phyloP scores from a whole-genome alignment of 2,888 invertebrate species.

The Trissoscelio sp. region DNA sequence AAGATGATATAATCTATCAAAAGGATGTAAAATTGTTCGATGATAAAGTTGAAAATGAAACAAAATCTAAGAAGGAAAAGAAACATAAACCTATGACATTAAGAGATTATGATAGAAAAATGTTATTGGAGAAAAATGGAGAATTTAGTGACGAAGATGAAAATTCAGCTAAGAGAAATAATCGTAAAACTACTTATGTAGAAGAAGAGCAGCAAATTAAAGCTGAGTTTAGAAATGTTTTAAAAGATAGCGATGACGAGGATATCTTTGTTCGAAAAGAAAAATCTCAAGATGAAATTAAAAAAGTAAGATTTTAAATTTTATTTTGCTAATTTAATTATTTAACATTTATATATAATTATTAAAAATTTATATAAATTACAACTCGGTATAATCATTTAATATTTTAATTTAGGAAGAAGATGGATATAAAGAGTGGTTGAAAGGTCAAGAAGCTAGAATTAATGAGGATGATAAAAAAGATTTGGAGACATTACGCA shows the following conservation, averaged over 20 bases:
- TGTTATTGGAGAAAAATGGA: constrained; percentile 89
- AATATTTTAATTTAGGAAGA: constrained; percentile 79
- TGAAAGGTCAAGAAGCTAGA: constrained; percentile 89
- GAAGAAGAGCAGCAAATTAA: constrained; percentile 88
- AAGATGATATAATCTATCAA: constrained; percentile 95
- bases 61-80: constrained; percentile 81
- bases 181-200: constrained; percentile 85
- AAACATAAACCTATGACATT: constrained; percentile 87
- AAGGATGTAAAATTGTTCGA: constrained; percentile 88
- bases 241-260: constrained; percentile 84
- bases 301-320: constrained; percentile 70
- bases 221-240: constrained; percentile 86
- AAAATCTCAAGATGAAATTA: constrained; percentile 83
- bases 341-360: background rate
- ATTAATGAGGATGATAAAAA: constrained; percentile 86
- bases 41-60: constrained; percentile 66
- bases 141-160: constrained; percentile 82
- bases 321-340: background rate
- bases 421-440: constrained; percentile 90
- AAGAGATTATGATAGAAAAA: constrained; percentile 91
- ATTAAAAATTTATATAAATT: background rate
- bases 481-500: constrained; percentile 90
- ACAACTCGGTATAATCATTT: too few relatives aligned
- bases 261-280: constrained; percentile 74
- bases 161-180: constrained; percentile 61